Conservation (phyloP, 2,797 vertebrate species). For the Lophotriccus pileatus region DNA sequence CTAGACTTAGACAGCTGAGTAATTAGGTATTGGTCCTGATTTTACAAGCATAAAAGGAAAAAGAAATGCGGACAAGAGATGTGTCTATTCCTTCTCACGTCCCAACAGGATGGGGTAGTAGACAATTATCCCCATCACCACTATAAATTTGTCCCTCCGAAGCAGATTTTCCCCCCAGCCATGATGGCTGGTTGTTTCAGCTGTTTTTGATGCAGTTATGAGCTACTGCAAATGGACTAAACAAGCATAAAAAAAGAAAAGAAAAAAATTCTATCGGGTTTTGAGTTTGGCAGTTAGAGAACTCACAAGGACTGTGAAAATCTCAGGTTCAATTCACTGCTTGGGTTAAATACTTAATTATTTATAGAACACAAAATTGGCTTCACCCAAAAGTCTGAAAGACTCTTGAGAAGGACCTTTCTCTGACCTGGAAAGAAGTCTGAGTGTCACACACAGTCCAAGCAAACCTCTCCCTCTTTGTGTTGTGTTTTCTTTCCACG, state of each 20-base stretch:
- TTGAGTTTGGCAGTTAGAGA: neutral
- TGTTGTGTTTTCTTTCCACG: rapidly evolving
- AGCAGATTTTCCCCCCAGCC: neutral
- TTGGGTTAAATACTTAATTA: neutral
- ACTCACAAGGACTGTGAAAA: neutral
- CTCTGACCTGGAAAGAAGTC: neutral
- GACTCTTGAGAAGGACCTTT: neutral
- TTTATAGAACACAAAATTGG: neutral
- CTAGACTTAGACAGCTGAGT: neutral
- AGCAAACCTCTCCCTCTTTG: neutral
- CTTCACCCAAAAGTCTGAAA: neutral
- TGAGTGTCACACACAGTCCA: neutral
- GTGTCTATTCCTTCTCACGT: neutral
- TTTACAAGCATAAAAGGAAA: neutral
- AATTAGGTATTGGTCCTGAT: neutral
- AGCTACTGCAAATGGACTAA: neutral
- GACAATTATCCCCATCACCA: neutral
- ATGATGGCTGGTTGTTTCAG: neutral
- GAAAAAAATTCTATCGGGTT: neutral
- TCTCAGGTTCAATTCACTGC: neutral
- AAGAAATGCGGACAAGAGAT: neutral
- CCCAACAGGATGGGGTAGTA: neutral
- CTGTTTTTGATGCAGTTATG: neutral
- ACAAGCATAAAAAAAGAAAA: neutral
- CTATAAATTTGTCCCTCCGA: neutral